phyloP scores from a whole-genome alignment of 2,888 invertebrate species.

The Dynastes tityus region DNA sequence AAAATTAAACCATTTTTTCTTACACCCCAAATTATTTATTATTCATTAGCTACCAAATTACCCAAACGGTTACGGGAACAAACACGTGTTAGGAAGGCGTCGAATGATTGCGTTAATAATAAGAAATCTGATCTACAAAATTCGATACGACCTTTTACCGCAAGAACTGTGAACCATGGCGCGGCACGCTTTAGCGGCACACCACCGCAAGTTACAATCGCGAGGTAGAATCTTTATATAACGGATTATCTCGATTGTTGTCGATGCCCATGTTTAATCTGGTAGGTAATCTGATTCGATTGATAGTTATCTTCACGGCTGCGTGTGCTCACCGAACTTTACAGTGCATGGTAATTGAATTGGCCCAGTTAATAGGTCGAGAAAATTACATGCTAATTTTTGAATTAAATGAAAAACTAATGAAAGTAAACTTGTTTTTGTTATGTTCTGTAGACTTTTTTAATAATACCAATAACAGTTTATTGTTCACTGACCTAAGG shows the following conservation, averaged over 20 bases:
- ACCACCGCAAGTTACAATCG: conserved; percentile 16
- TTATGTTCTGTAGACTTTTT: too few species aligned
- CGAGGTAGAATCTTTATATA: conserved; percentile 24
- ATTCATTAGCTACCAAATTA: too few species aligned
- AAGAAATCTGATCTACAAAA: conserved; percentile 32
- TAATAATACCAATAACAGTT: too few species aligned
- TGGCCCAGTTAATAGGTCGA: too few species aligned
- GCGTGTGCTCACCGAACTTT: neutral
- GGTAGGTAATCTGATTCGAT: conserved; percentile 53
- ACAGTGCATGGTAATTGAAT: neutral
- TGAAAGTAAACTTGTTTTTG: too few species aligned
- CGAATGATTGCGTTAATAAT: conserved; percentile 7
- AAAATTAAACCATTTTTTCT: too few species aligned
- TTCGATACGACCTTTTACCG: conserved; percentile 11
- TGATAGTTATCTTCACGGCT: conserved; percentile 26
- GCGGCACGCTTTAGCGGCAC: neutral
- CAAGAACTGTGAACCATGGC: conserved; percentile 34
- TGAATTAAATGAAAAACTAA: too few species aligned
- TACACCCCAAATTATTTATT: too few species aligned
- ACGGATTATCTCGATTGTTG: conserved; percentile 56
- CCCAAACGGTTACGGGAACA: neutral
- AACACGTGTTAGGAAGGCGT: neutral
- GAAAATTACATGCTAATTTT: too few species aligned
- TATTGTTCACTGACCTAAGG: too few species aligned
- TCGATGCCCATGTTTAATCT: conserved; percentile 52